Evolutionary conservation across 2,888 invertebrate species (phyloP), one percentile per base, ranked within the genome.

Genomic region (Eupithecia exiguata): DNA sequence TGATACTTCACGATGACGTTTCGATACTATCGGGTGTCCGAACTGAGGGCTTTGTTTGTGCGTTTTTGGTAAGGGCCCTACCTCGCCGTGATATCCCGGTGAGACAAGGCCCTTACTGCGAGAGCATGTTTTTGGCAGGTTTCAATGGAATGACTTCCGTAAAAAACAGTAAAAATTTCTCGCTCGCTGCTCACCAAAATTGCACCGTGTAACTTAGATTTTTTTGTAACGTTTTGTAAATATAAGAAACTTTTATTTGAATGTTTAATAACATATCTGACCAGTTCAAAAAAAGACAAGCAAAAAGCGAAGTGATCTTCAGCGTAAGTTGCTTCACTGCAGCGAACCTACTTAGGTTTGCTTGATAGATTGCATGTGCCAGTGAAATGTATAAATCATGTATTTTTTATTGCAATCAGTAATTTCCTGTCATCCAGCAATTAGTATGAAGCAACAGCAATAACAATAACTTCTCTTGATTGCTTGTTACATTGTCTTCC

Each of bases 361-460:
- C 10, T 49, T 49, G n/a, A 49, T 49, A n/a, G n/a, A 49, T 49
- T 35, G 62, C 62, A 12, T 62, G 62, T 58, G 14, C 14, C 35
- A 62, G 35, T 18, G 62, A 30, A 62, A 62, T 62, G 35, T 9
- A 62, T 61, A 61, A 61, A 30, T 10, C 1, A 35, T 35, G 16
- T 35, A 30, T 7, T 62, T 62, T 62, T 35, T 35, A 62, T 62
- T 9, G 61, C 30, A 9, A 62, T 62, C 25, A 58, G 58, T 62
- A 16, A 62, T 62, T 53, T 72, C 63, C 63, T 40, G 68, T 72
- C 72, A 65, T 69, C 62, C 25, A 69, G 49, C 53, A 66, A 70
- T 70, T 70, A 70, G 63, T 72, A 68, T 65, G 40, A 63, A 40
- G 36, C 63, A 65, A 69, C 10, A 30, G 63, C 63, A 68, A 58